Percentiles rank a stretch among this genome's conserved stretches.
phyloP scores from a whole-genome alignment of 64 coral and sea anemone species.

The Acropora tenuis region DNA sequence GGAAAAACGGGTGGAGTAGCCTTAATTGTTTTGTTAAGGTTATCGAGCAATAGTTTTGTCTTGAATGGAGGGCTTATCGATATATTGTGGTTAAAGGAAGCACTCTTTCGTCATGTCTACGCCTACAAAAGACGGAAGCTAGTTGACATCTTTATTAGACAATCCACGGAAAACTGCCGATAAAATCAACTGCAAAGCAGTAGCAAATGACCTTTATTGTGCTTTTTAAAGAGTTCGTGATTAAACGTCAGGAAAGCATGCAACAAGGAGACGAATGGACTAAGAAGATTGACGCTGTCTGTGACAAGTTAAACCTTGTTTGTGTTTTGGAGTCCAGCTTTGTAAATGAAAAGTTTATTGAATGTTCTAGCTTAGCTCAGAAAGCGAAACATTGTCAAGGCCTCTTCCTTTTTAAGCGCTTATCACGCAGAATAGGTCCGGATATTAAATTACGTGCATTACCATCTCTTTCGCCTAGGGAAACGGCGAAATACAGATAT shows the following conservation, averaged over 20 bases:
- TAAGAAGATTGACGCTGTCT: not conserved
- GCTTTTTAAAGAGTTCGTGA: not conserved
- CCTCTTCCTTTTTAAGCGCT: not conserved
- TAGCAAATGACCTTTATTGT: not conserved
- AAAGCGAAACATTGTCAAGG: not conserved
- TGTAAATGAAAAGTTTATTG: not conserved
- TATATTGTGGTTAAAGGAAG: not conserved
- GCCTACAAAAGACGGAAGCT: not conserved
- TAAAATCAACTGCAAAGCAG: not conserved
- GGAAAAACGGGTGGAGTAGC: not conserved
- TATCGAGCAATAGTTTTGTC: not conserved
- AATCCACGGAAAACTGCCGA: constrained; percentile 9
- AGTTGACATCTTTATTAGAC: not conserved
- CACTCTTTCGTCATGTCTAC: not conserved
- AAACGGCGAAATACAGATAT: not conserved
- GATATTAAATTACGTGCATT: not conserved
- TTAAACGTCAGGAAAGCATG: not conserved
- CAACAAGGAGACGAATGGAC: not conserved
- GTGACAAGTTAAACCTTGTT: not conserved
- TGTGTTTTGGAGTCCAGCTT: not conserved
- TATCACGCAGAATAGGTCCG: too few species aligned
- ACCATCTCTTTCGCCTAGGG: not conserved
- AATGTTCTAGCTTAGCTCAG: not conserved
- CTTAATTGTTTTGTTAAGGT: not conserved
- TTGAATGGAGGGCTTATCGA: not conserved